Evolutionary conservation across 2,888 invertebrate species (phyloP), one percentile per base, ranked within the genome.

Genomic region (Heteropelma amictum): DNA sequence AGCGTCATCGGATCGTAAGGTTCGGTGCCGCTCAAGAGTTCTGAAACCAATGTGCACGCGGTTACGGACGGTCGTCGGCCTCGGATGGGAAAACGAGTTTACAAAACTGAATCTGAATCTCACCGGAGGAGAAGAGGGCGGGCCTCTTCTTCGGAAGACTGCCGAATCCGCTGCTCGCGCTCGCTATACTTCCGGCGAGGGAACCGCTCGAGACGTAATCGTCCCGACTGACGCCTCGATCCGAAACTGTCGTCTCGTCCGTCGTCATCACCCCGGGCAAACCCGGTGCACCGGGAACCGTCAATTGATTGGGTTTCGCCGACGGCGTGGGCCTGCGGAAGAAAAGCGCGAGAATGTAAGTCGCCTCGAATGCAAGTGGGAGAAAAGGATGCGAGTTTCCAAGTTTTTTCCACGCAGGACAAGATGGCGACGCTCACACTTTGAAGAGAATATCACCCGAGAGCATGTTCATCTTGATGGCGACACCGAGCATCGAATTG

Each of bases 361-460:
- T n/a, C n/a, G n/a, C n/a, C n/a, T n/a, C n/a, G n/a, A n/a, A n/a
- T n/a, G n/a, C 21, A 4, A 7, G 35, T 51, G 14, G 3, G 6
- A 54, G 21, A 54, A 12, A 7, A 10, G 14, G 19, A 70, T 26
- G 3, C 8, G n/a, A 21, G 17, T 23, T 17, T 23, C 14, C 21
- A 17, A 72, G 1, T 33, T n/a, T n/a, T n/a, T n/a, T n/a, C n/a
- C n/a, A n/a, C n/a, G n/a, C n/a, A n/a, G n/a, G n/a, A n/a, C n/a
- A n/a, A n/a, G n/a, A n/a, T n/a, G n/a, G n/a, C n/a, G n/a, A 60
- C 72, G 93, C 96, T 93, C 90, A 98, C 98, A 97, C 97, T 95
- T 98, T 98, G 89, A 99, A 99, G 79, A 98, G 93, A 81, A 98
- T 97, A 91, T 99, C 99, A 54, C 98, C 98, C 51, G 96, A 95